Evolutionary conservation across 2,888 invertebrate species (phyloP).

Genomic region (Peribatodes rhomboidaria): DNA sequence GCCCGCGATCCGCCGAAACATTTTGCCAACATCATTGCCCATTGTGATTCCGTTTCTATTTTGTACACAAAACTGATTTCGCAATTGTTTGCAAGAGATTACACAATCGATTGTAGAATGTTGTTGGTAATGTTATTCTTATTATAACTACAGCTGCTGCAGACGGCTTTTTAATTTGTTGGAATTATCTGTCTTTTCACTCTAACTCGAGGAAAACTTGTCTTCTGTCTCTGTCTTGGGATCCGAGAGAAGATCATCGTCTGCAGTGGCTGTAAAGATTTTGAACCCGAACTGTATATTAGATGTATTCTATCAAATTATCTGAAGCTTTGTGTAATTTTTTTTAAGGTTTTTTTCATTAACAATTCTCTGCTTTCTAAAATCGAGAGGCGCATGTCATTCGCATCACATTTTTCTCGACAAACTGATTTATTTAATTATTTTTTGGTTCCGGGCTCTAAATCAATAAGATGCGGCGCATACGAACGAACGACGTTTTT

Average conservation of each 20-base stretch:
- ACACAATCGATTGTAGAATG: conserved; percentile 17
- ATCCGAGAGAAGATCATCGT: not conserved
- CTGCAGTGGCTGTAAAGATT: conserved; percentile 9
- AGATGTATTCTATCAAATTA: not conserved
- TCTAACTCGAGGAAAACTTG: not conserved
- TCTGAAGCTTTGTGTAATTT: not conserved
- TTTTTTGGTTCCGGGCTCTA: conserved; percentile 21
- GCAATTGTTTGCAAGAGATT: conserved; percentile 22
- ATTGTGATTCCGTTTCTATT: conserved; percentile 29
- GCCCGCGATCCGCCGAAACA: conserved; percentile 53
- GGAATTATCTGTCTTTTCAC: not conserved
- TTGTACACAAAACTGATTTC: conserved; percentile 22
- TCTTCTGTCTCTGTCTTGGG: not conserved
- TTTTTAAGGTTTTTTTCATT: not conserved
- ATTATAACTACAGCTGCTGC: not conserved
- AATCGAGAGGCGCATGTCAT: not conserved
- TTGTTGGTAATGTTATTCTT: conserved; percentile 25
- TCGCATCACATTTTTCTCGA: not conserved
- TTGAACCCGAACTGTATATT: conserved; percentile 10
- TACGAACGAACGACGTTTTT: conserved; percentile 48
- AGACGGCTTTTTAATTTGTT: not conserved
- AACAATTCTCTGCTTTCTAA: not conserved
- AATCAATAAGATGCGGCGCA: conserved; percentile 38
- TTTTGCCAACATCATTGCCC: conserved; percentile 45
- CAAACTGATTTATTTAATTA: not conserved